These are phyloP conservation scores for Centropus bengalensis DNA, from an alignment of 2,113 vertebrate species.

Conservation along the genomic window DNA sequence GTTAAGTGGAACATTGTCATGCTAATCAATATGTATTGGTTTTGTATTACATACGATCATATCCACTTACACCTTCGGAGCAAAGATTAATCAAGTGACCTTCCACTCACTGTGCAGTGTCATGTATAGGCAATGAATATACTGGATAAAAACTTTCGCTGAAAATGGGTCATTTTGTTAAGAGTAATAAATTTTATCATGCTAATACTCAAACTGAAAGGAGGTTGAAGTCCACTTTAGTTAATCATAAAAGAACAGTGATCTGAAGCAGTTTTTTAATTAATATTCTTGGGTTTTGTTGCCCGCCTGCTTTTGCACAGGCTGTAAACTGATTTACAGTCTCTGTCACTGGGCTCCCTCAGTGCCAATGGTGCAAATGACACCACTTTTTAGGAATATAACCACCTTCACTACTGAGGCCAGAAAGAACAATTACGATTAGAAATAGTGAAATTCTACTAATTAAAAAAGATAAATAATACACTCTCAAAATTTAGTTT, in stretches of 20 bases:
- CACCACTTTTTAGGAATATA: slow-evolving; percentile 45
- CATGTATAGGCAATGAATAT: not conserved
- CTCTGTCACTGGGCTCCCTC: not conserved
- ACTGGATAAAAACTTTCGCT: not conserved
- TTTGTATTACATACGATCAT: not conserved
- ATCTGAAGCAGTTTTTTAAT: not conserved
- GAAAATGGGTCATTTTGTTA: not conserved
- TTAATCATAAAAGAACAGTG: not conserved
- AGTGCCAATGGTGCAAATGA: slow-evolving; percentile 27
- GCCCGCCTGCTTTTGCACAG: not conserved
- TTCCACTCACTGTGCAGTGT: not conserved
- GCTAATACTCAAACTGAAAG: not conserved
- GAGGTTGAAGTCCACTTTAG: not conserved
- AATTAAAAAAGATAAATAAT: slow-evolving; percentile 6
- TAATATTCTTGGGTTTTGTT: not conserved
- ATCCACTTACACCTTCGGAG: not conserved
- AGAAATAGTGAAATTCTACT: slow-evolving; percentile 18
- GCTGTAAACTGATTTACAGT: slow-evolving; percentile 58
- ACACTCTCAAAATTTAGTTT: slow-evolving; percentile 1
- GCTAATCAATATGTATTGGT: not conserved
- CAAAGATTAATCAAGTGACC: not conserved
- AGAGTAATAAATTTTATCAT: not conserved
- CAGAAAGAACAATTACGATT: slow-evolving; percentile 51
- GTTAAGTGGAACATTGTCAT: not conserved
- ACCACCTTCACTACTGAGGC: not conserved